Evolutionary conservation across 2,113 vertebrate genomes (phyloP).

Genomic region (Zosterops borbonicus): DNA sequence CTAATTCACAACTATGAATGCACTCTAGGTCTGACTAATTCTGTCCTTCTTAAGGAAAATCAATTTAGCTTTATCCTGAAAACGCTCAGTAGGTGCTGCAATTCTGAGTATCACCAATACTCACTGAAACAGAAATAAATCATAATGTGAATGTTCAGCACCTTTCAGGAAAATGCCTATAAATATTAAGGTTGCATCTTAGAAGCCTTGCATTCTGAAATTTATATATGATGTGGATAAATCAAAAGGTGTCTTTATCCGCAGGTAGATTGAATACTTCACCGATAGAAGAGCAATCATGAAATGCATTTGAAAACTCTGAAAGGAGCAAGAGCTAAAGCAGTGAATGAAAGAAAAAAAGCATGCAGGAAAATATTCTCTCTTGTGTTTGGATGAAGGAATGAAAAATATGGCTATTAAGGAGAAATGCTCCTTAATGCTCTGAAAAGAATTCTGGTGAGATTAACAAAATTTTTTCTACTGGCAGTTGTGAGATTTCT

Average conservation of each 20-base stretch:
- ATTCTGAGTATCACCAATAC: background rate
- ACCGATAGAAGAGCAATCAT: background rate
- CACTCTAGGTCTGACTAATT: background rate
- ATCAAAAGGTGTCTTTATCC: background rate
- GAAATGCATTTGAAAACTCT: background rate
- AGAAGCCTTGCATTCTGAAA: background rate
- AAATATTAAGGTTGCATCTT: background rate
- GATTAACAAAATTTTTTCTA: background rate
- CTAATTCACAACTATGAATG: background rate
- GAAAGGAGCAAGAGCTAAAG: background rate
- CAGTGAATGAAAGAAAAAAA: background rate
- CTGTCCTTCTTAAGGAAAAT: background rate
- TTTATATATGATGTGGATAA: background rate
- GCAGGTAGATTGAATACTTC: background rate
- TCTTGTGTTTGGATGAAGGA: background rate
- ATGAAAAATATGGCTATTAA: background rate
- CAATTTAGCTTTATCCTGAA: background rate
- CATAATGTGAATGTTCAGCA: background rate
- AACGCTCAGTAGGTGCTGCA: background rate
- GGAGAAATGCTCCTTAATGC: background rate
- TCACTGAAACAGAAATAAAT: background rate
- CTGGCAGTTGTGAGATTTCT: background rate
- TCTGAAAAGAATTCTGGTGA: background rate
- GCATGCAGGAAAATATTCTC: background rate
- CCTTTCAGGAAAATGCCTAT: background rate